Base-by-base conservation (phyloP, 2,797 vertebrate genomes). In the Falco cherrug region DNA sequence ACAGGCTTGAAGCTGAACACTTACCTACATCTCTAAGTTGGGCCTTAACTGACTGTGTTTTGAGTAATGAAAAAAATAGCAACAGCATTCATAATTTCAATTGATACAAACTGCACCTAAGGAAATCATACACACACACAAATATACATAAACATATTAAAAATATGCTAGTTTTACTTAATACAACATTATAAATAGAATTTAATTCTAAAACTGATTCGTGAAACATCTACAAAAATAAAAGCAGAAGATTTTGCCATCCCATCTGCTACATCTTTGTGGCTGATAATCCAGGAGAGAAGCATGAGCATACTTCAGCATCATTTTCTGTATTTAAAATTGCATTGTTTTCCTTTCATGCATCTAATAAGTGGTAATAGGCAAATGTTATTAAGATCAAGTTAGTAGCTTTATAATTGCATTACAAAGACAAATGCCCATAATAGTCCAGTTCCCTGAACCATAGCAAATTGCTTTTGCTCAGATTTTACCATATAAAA, bases 301-400 rank as follows among this genome's bases (percentile, higher is more conserved):
- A 53, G 35, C 39, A 82, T 51, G 9, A 94, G 61, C 13, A 22
- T 37, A 93, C 87, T 76, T 92, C 76, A 93, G 90, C 59, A 94
- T 48, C 41, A 89, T 53, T 87, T 94, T 92, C 93, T 83, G 61
- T 15, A 29, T 81, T 93, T 91, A 94, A 92, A 96, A 95, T 78
- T 28, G 29, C 85, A 79, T 33, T 93, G 81, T 84, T 95, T 96
- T 96, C 90, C 85, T 96, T 96, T 95, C 94, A 92, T 54, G 90
- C 78, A 93, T 95, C 93, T 90, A 94, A 67, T 80, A 94, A 84
- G 83, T 57, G n/a, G 54, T 80, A 95, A 95, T 50, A 95, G 70
- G 78, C 78, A 97, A 98, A 96, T 43, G 88, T 80, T 97, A 95
- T 89, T 96, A 97, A 95, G 93, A 97, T 95, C 95, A 97, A 92